A percentile compares a stretch with the other conserved stretches of the same genome.
phyloP scores from a whole-genome alignment of 2,113 vertebrate species.

The Gopherus evgoodei region DNA sequence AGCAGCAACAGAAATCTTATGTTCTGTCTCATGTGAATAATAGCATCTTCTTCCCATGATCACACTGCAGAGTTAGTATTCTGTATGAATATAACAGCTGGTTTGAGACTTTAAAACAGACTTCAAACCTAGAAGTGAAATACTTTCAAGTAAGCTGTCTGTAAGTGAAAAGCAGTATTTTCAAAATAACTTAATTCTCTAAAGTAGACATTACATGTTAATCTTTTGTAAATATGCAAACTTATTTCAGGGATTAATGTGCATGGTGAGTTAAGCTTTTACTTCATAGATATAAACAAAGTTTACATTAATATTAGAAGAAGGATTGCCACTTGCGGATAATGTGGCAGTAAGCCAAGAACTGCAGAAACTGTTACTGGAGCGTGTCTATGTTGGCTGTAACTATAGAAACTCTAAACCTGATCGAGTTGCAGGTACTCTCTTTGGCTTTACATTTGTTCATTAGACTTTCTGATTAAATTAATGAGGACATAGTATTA shows the following conservation, averaged over 20 bases:
- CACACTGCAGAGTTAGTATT: neutral
- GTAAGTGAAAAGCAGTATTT: neutral
- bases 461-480: constrained; percentile 35
- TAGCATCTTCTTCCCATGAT: neutral
- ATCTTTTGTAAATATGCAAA: neutral
- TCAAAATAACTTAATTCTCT: neutral
- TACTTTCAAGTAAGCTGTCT: neutral
- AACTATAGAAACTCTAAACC: constrained; percentile 37
- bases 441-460: constrained; percentile 26
- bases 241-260: neutral
- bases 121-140: neutral
- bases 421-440: neutral
- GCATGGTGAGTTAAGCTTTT: constrained; percentile 19
- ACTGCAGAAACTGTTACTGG: constrained; percentile 39
- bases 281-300: constrained; percentile 35
- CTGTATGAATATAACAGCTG: neutral
- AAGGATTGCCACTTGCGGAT: constrained; percentile 39
- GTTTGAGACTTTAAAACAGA: constrained; percentile 1
- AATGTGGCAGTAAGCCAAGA: constrained; percentile 48
- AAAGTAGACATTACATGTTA: neutral
- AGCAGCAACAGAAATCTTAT: neutral
- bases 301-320: constrained; percentile 41
- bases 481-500: constrained; percentile 36
- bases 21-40: neutral
- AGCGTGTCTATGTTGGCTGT: constrained; percentile 11